phyloP scores from a whole-genome alignment of 2,113 vertebrate species.

The Oreocharis arfaki region DNA sequence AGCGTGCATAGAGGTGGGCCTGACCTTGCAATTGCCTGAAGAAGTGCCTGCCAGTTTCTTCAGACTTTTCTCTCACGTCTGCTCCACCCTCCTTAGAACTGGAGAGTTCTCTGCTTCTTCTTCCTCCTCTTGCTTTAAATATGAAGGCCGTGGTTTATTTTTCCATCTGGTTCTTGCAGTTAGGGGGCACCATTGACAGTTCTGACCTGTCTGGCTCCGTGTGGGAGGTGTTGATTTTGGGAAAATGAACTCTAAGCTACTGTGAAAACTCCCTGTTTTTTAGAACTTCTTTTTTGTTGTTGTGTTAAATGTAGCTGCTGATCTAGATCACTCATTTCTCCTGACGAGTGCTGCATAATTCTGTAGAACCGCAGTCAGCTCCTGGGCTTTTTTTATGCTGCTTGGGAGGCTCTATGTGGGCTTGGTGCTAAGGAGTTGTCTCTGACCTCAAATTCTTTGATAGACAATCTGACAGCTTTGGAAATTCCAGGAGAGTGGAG shows the following conservation, averaged over 20 bases:
- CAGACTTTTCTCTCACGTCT: constrained; percentile 38
- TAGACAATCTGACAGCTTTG: constrained; percentile 50
- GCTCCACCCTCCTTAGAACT: constrained; percentile 22
- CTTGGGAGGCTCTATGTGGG: constrained; percentile 51
- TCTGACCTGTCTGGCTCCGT: not conserved
- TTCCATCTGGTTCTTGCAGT: constrained; percentile 22
- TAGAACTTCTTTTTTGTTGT: not conserved
- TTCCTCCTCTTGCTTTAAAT: constrained; percentile 25
- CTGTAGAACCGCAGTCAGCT: constrained; percentile 30
- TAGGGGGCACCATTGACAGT: constrained; percentile 37
- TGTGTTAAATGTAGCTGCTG: constrained; percentile 32
- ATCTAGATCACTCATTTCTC: constrained; percentile 28
- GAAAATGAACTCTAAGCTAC: constrained; percentile 11
- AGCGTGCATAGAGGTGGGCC: constrained; percentile 40
- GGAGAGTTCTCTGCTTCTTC: not conserved
- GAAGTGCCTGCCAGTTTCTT: constrained; percentile 33
- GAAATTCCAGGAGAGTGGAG: constrained; percentile 53
- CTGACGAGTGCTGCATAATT: constrained; percentile 14
- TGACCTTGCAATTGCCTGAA: constrained; percentile 55
- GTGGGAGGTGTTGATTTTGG: constrained; percentile 28
- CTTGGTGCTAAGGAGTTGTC: constrained; percentile 53
- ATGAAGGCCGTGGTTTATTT: constrained; percentile 36
- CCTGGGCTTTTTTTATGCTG: constrained; percentile 50
- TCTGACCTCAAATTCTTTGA: constrained; percentile 58
- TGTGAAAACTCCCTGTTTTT: constrained; percentile 16